A percentile compares a stretch with the other conserved stretches of the same genome.
These are phyloP conservation scores for Ichneumoninae sp. DNA, from an alignment of 2,888 invertebrate genomes.

Conservation along the genomic window DNA sequence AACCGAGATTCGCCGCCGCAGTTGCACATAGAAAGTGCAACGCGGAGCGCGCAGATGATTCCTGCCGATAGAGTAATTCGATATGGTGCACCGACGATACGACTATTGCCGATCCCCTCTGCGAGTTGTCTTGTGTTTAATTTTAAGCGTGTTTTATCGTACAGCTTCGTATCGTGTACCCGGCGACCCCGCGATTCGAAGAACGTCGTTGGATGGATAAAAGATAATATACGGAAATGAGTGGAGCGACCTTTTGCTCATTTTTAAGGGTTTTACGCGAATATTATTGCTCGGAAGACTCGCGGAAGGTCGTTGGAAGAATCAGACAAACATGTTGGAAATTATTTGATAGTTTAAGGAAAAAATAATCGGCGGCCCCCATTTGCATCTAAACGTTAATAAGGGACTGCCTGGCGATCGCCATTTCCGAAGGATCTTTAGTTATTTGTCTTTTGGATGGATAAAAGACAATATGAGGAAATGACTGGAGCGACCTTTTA, in stretches of 20 bases:
- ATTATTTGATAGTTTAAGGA: background rate
- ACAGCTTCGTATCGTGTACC: conserved; percentile 18
- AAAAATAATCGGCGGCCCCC: background rate
- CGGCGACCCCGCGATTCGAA: conserved; percentile 1
- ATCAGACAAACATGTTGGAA: background rate
- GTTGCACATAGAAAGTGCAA: conserved; percentile 60
- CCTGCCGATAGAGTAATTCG: conserved; percentile 65
- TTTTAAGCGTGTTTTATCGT: conserved; percentile 40
- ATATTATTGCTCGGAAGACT: background rate
- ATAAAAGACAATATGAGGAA: conserved; percentile 1
- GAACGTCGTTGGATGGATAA: conserved; percentile 11
- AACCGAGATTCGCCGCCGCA: conserved; percentile 31
- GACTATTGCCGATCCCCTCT: conserved; percentile 30
- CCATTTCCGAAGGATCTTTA: too few species aligned
- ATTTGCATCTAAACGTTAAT: background rate
- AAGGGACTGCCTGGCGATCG: background rate
- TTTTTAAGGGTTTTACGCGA: background rate
- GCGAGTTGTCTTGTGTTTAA: conserved; percentile 28
- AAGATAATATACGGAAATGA: background rate
- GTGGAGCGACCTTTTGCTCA: conserved; percentile 12
- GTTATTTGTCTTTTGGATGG: background rate
- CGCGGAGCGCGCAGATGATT: conserved; percentile 57
- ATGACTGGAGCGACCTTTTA: conserved; percentile 9
- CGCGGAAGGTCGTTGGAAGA: background rate
- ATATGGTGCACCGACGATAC: conserved; percentile 60